A percentile compares a stretch with the other conserved stretches of the same genome.
Evolutionary conservation across 2,888 invertebrate species (phyloP).

Genomic region (Drosophila nigritarsus): DNA sequence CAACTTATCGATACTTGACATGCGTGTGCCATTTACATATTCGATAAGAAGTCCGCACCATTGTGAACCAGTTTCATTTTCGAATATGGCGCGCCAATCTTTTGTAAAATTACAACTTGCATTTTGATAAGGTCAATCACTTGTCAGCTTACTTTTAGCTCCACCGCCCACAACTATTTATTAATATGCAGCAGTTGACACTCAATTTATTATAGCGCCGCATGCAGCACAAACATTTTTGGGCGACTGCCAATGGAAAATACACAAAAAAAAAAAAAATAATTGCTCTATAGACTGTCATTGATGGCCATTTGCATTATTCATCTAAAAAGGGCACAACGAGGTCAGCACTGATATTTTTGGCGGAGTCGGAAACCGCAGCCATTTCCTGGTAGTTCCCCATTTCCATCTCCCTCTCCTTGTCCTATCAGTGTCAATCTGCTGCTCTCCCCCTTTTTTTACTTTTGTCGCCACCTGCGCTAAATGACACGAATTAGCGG

Average conservation of each 20-base stretch:
- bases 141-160: background rate
- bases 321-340: slow-evolving; percentile 45
- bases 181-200: slow-evolving; percentile 52
- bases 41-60: slow-evolving; percentile 13
- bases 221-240: slow-evolving; percentile 41
- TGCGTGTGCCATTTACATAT: background rate
- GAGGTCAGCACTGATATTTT: slow-evolving; percentile 68
- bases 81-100: slow-evolving; percentile 4
- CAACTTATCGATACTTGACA: background rate
- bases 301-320: slow-evolving; percentile 60
- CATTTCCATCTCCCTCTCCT: background rate
- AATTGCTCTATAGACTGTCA: slow-evolving; percentile 34
- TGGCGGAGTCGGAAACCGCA: slow-evolving; percentile 38
- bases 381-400: slow-evolving; percentile 66
- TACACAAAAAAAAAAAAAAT: slow-evolving; percentile 11
- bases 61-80: slow-evolving; percentile 7
- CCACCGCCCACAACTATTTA: slow-evolving; percentile 22
- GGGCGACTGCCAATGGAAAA: slow-evolving; percentile 56
- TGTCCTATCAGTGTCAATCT: slow-evolving; percentile 79
- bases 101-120: background rate
- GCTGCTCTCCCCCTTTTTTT: slow-evolving; percentile 29
- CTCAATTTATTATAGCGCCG: slow-evolving; percentile 51
- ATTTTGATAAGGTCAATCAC: slow-evolving; percentile 20
- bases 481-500: slow-evolving; percentile 77
- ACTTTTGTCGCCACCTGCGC: slow-evolving; percentile 74